phyloP scores from a whole-genome alignment of 2,888 invertebrate genomes.

The Agonopterix alstromeriana region DNA sequence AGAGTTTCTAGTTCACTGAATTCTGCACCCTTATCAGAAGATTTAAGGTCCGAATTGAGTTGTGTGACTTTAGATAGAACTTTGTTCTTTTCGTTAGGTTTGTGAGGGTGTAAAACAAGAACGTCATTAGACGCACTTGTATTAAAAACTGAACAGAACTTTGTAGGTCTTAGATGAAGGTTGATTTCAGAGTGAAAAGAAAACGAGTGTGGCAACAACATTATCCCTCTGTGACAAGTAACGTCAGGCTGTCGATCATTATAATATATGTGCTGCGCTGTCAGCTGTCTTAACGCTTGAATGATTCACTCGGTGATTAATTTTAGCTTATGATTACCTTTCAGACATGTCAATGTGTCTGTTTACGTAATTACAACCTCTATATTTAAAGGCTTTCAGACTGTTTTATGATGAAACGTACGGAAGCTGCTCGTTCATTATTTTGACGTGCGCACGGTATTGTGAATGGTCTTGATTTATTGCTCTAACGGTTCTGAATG shows the following conservation, averaged over 20 bases:
- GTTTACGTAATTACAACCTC: conserved; percentile 68
- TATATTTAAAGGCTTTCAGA: conserved; percentile 57
- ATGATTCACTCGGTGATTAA: conserved; percentile 76
- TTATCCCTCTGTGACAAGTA: conserved; percentile 73
- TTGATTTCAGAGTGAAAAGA: conserved; percentile 16
- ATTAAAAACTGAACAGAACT: conserved; percentile 16
- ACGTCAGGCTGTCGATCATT: conserved; percentile 75
- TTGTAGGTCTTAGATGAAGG: conserved; percentile 14
- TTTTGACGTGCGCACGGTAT: conserved; percentile 45
- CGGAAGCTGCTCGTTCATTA: conserved; percentile 53
- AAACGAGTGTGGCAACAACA: conserved; percentile 62
- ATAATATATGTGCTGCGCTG: conserved; percentile 74
- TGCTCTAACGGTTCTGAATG: conserved; percentile 43
- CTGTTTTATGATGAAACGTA: conserved; percentile 47
- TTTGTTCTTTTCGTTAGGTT: conserved; percentile 69
- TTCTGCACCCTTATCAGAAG: conserved; percentile 31
- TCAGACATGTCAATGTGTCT: conserved; percentile 72
- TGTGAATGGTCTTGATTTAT: conserved; percentile 62
- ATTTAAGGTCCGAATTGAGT: conserved; percentile 42
- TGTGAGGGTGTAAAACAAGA: conserved; percentile 36
- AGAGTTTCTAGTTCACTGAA: conserved; percentile 27
- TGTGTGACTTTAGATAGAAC: conserved; percentile 38
- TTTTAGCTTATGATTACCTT: conserved; percentile 76
- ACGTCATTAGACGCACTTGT: conserved; percentile 27
- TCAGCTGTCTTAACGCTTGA: conserved; percentile 74